Conservation (phyloP, 2,113 vertebrate species). For the Ptilorrhoa leucosticta region DNA sequence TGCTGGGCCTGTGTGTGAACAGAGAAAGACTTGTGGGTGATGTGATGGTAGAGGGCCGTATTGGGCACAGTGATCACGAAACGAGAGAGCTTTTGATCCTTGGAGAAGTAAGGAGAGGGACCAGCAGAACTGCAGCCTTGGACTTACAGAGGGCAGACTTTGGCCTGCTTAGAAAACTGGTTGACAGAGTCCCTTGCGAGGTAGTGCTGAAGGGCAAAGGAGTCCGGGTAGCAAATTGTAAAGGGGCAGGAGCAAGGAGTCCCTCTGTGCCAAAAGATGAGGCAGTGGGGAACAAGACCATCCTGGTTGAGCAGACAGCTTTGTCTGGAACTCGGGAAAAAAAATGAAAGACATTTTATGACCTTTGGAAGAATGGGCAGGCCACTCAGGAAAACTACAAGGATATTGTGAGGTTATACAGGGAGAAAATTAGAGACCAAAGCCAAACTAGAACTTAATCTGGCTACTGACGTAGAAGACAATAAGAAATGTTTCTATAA, state of each 20-base stretch:
- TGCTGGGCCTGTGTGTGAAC: background rate
- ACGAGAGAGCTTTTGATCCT: background rate
- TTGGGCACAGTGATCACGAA: background rate
- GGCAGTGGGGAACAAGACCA: background rate
- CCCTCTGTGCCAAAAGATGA: background rate
- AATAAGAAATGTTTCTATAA: background rate
- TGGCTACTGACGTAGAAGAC: background rate
- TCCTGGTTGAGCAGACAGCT: background rate
- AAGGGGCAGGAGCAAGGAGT: background rate
- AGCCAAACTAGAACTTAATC: background rate
- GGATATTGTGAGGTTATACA: background rate
- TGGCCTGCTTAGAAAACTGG: background rate
- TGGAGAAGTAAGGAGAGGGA: background rate
- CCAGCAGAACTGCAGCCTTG: background rate
- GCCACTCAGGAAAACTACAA: background rate
- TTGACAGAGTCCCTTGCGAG: background rate
- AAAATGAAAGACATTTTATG: background rate
- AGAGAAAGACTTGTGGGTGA: background rate
- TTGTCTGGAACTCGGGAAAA: background rate
- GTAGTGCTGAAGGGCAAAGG: background rate
- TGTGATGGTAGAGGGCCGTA: background rate
- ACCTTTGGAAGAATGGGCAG: background rate
- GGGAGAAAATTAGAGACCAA: background rate
- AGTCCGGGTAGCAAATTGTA: background rate
- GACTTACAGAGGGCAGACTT: background rate